Base-by-base conservation (phyloP, 2,888 invertebrate genomes). In the Megamerina dolium region DNA sequence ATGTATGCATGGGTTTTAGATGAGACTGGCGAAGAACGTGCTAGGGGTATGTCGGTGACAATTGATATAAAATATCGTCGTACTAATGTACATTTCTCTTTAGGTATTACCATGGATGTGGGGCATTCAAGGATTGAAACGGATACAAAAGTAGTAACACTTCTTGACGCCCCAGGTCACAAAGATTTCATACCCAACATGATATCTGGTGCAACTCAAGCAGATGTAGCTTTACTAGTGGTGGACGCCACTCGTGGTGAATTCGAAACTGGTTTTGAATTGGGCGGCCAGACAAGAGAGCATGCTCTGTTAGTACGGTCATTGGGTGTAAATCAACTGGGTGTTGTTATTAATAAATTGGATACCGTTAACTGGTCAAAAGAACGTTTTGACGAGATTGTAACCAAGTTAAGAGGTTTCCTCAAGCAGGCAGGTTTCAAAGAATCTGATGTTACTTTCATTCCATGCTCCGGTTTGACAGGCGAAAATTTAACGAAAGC, bases 101-200 rank as follows among this genome's bases (percentile, higher is more conserved):
- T 14, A 60, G 60, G 99, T 12, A 95, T 99, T 37, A 99, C 99
- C 2, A 99, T 99, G 93, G 99, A 99, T 73, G 85, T 99, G 12
- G 97, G 93, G 1, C 82, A 88, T 56, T 89, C 89, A 13, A 85
- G 87, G 54, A 94, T 97, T 75, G 90, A 93, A 72, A 93, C 95
- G 0, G 79, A 82, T 41, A 80, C 82, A 3, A 92, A 92, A 73
- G 75, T 67, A 27, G 69, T 71, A 0, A 87, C 85, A 1, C 74
- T 99, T 34, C 74, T 99, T 44, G 99, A 99, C 77, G 96, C 99
- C 20, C 99, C 99, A 1, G 99, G 99, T 0, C 99, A 99, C 70
- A 94, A 91, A 67, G 99, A 99, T 70, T 99, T 99, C 64, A 97
- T 99, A 64, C 97, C 99, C 2, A 97, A 99, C 62, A 99, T 99